Conservation (phyloP, 2,888 invertebrate genomes). For the Plebejus argus region DNA sequence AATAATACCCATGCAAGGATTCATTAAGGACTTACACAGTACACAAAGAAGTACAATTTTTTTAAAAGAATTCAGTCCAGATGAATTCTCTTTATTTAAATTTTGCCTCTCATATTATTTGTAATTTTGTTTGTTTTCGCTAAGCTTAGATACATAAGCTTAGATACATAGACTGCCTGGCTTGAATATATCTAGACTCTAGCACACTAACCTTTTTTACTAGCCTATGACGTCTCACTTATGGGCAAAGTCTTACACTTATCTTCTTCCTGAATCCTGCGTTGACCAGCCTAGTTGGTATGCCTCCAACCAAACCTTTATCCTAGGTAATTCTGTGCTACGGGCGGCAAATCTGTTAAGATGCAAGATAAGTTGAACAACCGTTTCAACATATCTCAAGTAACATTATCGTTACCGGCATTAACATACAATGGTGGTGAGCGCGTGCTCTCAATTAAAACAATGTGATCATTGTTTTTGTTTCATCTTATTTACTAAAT, state of each 20-base stretch:
- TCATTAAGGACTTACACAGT: background rate
- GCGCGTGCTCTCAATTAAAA: slow-evolving; percentile 70
- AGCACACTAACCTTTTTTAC: too few species aligned
- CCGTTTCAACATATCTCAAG: slow-evolving; percentile 29
- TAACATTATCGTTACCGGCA: slow-evolving; percentile 55
- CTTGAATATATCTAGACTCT: too few species aligned
- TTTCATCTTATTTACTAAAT: slow-evolving; percentile 38
- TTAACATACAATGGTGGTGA: slow-evolving; percentile 72
- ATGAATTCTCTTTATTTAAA: background rate
- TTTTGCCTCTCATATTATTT: background rate
- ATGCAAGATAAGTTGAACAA: slow-evolving; percentile 22
- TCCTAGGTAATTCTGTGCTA: too few species aligned
- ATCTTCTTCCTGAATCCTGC: too few species aligned
- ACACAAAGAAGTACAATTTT: background rate
- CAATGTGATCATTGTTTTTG: slow-evolving; percentile 63
- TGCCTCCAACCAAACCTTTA: too few species aligned
- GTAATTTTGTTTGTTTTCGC: too few species aligned
- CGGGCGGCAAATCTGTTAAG: background rate
- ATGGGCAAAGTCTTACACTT: too few species aligned
- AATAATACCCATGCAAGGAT: background rate
- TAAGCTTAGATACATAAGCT: too few species aligned
- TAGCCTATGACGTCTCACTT: too few species aligned
- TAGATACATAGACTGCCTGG: too few species aligned
- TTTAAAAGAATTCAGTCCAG: background rate
- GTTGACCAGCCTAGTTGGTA: too few species aligned